Evolutionary conservation across 2,888 invertebrate species (phyloP), one percentile per base, ranked within the genome.

Genomic region (Pseudococcus longispinus): DNA sequence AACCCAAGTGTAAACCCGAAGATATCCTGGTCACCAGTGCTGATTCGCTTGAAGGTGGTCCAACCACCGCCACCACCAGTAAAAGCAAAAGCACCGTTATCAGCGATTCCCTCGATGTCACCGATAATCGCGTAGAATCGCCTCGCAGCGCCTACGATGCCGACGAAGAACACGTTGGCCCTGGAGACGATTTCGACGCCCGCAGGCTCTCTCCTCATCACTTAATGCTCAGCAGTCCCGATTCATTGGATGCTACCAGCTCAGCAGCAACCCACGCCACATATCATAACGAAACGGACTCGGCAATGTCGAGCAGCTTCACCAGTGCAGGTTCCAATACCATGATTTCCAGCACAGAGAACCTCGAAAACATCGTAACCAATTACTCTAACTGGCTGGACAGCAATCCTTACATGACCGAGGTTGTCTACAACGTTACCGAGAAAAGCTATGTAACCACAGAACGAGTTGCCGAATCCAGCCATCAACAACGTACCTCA

Each of bases 241-340:
- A 94, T 89, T 95, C 94, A 89, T 90, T 95, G 85, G 96, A 96
- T 89, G 94, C 94, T 3, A 95, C 95, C 11, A 95, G 95, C 89
- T 95, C 95, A 0, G 94, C 94, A 80, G 95, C 95, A 0, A 96
- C 96, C 1, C 94, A 96, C 89, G 96, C 96, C 15, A 96, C 96
- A 0, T 95, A 95, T 90, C 95, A 95, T 90, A 95, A 95, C 89
- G 96, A 96, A 90, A 95, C 95, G 0, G 96, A 96, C 90, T 96
- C 96, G 0, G 94, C 95, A 60, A 95, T 96, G 94, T 96, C 96
- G 0, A 95, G 96, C 86, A 96, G 96, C 90, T 93, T 96, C 86
- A 96, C 96, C 26, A 96, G 96, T 90, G 93, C 93, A 88, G 96
- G 95, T 89, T 96, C 96, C 87, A 96, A 95, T 90, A 96, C 96